Conservation (phyloP, 2,113 vertebrate genomes). For the Rhinolophus sinicus region DNA sequence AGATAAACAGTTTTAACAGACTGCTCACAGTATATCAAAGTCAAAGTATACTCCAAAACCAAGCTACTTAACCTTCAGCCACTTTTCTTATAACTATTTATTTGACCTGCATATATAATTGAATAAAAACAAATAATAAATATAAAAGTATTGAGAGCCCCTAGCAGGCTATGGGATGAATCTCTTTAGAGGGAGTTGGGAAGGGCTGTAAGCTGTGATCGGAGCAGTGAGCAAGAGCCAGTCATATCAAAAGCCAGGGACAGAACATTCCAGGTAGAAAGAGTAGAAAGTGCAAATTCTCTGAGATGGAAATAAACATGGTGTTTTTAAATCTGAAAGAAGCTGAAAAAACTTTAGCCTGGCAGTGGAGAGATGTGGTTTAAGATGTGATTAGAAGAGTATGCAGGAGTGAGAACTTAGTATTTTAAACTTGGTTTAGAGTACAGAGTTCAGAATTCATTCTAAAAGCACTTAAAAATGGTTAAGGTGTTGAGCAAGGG, state of each 20-base stretch:
- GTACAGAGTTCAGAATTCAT: not conserved
- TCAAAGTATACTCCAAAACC: not conserved
- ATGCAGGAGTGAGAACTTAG: not conserved
- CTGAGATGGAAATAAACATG: not conserved
- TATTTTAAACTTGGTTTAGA: not conserved
- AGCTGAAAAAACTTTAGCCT: not conserved
- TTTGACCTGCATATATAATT: not conserved
- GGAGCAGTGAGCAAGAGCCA: not conserved
- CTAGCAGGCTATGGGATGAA: rapidly evolving
- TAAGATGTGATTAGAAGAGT: not conserved
- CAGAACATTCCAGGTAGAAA: not conserved
- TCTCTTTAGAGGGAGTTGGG: no score
- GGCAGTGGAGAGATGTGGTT: not conserved
- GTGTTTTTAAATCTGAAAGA: not conserved
- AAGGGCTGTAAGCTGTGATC: not conserved
- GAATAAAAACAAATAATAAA: not conserved
- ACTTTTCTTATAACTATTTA: not conserved
- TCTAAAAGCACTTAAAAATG: not conserved
- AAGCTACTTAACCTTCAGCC: not conserved
- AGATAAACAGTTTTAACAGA: not conserved
- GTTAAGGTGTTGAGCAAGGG: not conserved
- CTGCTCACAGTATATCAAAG: not conserved
- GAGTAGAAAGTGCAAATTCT: not conserved
- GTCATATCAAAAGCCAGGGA: not conserved
- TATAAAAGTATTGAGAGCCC: not conserved